Base-by-base conservation (phyloP, 2,113 vertebrate species). In the Odocoileus hemionus region DNA sequence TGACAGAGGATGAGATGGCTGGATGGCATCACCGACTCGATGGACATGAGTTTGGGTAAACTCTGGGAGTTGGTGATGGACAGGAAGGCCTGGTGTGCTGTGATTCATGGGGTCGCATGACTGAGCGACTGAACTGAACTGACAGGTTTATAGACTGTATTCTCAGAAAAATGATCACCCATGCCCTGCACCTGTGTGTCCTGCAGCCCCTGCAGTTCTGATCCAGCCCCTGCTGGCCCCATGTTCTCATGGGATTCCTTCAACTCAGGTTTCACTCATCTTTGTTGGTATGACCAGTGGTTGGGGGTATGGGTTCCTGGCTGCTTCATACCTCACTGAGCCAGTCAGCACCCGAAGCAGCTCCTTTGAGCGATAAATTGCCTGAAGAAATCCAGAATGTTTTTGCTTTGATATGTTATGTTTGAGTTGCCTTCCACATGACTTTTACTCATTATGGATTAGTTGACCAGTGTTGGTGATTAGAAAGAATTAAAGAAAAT, bases 181-280 rank as follows among this genome's bases (percentile, higher is more conserved):
- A 4, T 30, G 28, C 3, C 99, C 99, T 99, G 99, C 94, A 98
- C 98, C 54, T 99, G 98, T 10, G 99, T 99, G 98, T 99, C 99
- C 28, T 97, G 99, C 94, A 99, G 99, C 28, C 98, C 99, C 74
- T 99, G 98, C 88, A 99, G 97, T 6, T 98, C 98, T 99, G 99
- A 98, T 98, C 99, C 70, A 99, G 98, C 99, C 99, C 93, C 99
- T 30, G 99, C 99, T 19, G 99, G 99, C 96, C 99, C 99, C 36
- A 99, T 99, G 98, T 99, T 99, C 98, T 99, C 99, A 84, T 98
- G 99, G 1, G 99, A 99, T 98, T 99, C 99, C 98, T 99, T 98
- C 97, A 98, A 58, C 43, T 58, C 9, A 97, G 99, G 98, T 96
- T 95, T 28, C 94, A 91, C 78, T 97, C 57, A 78, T 79, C 23